Evolutionary conservation across 2,888 invertebrate species (phyloP), one percentile per base, ranked within the genome.

Genomic region (Melanotus villosus): DNA sequence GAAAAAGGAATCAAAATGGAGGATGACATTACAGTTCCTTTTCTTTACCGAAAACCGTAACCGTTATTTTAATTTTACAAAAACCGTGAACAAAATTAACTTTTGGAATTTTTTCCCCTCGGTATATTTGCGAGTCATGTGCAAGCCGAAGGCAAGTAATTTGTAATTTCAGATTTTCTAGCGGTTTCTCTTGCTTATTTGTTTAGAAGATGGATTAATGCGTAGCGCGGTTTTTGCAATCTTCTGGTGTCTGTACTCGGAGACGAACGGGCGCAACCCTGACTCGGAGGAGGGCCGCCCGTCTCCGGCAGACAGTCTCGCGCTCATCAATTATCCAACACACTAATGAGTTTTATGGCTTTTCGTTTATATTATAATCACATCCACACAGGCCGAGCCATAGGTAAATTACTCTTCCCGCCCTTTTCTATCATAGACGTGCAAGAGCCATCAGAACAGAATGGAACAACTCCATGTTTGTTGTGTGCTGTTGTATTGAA

Each of bases 261-360:
- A 62, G 62, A 34, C 54, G 65, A 41, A 64, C 54, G 59, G 36
- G 58, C 54, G 45, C 73, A 71, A 71, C 73, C 74, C 73, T 68
- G 73, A 59, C 70, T 66, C 50, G 72, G 62, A 71, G 72, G 73
- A 74, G 72, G 70, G 73, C 60, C 65, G 65, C 50, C 57, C 69
- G 72, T 66, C 69, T 66, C 58, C 62, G 45, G 59, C 70, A 73
- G 70, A 70, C 73, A 69, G 74, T 75, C 77, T 68, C 70, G 75
- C 76, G 72, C 77, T 79, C 79, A 79, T 80, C 80, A 80, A 79
- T 79, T 80, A 79, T 76, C 75, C 75, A 75, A 68, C 76, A 66
- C 76, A 75, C 79, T 80, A 80, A 80, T 80, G 80, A 80, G 80
- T 79, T 80, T 80, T 80, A 79, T 79, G 78, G 79, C 76, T 77